A percentile compares a stretch with the other conserved stretches of the same genome.
Evolutionary conservation across 1,140 invertebrate genomes (phyloP).

Genomic region (Chionoecetes opilio): DNA sequence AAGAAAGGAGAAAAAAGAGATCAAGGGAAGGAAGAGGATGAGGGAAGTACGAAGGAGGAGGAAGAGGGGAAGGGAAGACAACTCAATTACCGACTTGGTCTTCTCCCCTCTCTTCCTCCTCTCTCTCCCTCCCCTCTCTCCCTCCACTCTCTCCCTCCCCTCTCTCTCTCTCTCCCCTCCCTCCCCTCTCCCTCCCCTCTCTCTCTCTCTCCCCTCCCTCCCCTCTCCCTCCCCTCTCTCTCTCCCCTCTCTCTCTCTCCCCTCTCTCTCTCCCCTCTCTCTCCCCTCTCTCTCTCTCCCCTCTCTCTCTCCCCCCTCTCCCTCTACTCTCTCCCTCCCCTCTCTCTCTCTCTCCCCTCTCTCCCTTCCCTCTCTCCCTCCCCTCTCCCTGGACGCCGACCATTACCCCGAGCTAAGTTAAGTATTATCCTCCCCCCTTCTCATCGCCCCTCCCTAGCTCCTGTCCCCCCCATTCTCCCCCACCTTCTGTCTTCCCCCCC

Average conservation of each 20-base stretch:
- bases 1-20: background rate
- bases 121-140: too few relatives aligned
- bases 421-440: background rate
- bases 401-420: too few relatives aligned
- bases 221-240: too few relatives aligned
- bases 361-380: background rate
- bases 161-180: too few relatives aligned
- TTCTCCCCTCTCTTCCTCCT: background rate
- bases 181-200: too few relatives aligned
- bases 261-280: background rate
- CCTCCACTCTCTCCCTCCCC: too few relatives aligned
- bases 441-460: too few relatives aligned
- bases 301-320: background rate
- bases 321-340: background rate
- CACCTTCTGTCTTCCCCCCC: background rate
- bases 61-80: background rate
- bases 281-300: too few relatives aligned
- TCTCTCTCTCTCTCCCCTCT: background rate
- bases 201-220: too few relatives aligned
- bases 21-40: background rate
- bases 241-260: background rate
- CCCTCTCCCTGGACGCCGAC: too few relatives aligned
- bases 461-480: background rate
- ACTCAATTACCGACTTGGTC: background rate
- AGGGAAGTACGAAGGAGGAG: background rate